Evolutionary conservation across 92 coral and sea anemone species (phyloP), one percentile per base, ranked within the genome.

Genomic region (Heliopora coerulea): DNA sequence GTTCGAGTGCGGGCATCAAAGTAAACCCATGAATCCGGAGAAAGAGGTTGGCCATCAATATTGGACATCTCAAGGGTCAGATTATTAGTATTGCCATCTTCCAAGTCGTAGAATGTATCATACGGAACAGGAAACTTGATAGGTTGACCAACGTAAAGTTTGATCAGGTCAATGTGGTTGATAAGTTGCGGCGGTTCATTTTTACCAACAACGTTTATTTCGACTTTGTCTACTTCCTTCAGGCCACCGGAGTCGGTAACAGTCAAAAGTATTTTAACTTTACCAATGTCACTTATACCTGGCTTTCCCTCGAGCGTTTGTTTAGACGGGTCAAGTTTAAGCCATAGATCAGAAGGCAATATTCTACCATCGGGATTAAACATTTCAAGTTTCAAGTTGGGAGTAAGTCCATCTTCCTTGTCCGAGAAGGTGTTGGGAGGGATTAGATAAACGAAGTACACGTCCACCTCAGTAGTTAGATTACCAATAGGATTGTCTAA

Each of bases 281-380:
- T 82, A 27, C 67, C 85, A 2, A 69, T 28, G 61, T 68, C 42
- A 3, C 41, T 44, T 25, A 62, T 79, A 83, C 75, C 67, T 23
- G 96, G 89, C 39, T 82, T 81, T 54, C 91, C 96, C 78, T 82
- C 83, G 65, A 95, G 83, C 24, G 63, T 87, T 65, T 95, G 99
- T 11, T 70, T 56, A 0, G 60, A 25, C 10, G 72, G 65, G 65
- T 88, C 75, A 19, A 95, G 80, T 15, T 83, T 59, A 44, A 95
- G 66, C 99, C 99, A 95, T 0, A 89, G 80, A 9, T 91, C 62
- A 2, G 86, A n/a, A 0, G 79, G 44, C 24, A 92, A 75, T 11
- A 58, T 27, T 8, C 32, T 80, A 17, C 82, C 79, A 49, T 68
- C 59, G 18, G 72, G 65, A 10, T 88, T 78, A 52, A 57, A 85